phyloP scores from a whole-genome alignment of 1,140 invertebrate species.

The Drosophila gunungcola region DNA sequence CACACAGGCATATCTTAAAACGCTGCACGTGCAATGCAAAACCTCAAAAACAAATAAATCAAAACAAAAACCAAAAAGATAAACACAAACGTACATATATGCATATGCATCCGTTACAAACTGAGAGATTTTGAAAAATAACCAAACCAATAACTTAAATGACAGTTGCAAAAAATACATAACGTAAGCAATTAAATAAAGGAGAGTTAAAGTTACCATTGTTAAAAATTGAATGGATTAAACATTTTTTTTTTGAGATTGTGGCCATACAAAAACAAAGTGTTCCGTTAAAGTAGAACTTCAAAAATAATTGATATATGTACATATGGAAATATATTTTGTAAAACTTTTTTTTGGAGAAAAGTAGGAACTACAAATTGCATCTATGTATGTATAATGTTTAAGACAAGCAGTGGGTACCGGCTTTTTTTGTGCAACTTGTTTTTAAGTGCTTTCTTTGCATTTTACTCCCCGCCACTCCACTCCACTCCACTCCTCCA shows the following conservation, averaged over 20 bases:
- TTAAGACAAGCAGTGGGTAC: conserved; percentile 31
- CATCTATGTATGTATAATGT: conserved; percentile 55
- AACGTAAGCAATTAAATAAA: no score
- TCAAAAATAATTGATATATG: no score
- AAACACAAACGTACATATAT: not conserved
- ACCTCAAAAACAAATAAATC: not conserved
- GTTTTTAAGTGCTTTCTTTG: conserved; percentile 52
- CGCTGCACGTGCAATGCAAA: conserved; percentile 64
- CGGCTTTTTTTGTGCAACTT: conserved; percentile 37
- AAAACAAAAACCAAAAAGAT: conserved; percentile 1
- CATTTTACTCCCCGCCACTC: not conserved
- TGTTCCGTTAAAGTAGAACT: no score
- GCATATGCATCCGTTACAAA: not conserved
- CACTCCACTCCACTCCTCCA: not conserved
- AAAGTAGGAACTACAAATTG: conserved; percentile 25
- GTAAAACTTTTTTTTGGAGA: no score
- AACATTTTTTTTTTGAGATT: no score
- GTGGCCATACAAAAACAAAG: no score
- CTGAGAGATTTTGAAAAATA: not conserved
- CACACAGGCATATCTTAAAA: not conserved
- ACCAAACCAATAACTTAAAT: no score
- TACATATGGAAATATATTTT: no score
- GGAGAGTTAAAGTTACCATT: no score
- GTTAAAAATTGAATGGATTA: no score
- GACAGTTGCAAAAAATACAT: no score